Conservation (phyloP, 2,113 vertebrate species). For the Pelecanus crispus region DNA sequence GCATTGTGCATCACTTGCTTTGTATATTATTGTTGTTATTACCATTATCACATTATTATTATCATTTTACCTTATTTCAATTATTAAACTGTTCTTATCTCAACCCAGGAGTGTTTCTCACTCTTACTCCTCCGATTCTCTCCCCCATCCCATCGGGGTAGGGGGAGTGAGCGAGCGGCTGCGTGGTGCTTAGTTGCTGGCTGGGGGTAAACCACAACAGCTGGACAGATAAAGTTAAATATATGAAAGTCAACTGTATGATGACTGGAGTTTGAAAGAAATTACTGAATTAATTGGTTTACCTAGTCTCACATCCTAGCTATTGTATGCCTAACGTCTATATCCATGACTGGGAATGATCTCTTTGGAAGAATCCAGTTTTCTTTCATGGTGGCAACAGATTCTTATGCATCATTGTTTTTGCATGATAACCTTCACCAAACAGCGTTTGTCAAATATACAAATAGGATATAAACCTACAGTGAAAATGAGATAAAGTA, state of each 20-base stretch:
- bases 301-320: neutral
- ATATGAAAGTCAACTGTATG: neutral
- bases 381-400: neutral
- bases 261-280: neutral
- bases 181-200: too few species aligned
- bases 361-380: neutral
- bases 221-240: neutral
- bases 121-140: too few species aligned
- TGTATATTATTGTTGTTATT: too few species aligned
- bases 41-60: too few species aligned
- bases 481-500: neutral
- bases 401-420: neutral
- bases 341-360: neutral
- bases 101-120: too few species aligned
- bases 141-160: too few species aligned
- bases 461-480: neutral
- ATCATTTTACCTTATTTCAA: too few species aligned
- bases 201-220: too few species aligned
- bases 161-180: too few species aligned
- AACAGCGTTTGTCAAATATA: neutral
- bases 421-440: neutral
- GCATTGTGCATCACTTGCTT: too few species aligned
- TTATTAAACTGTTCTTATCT: too few species aligned
- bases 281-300: neutral
- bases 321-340: neutral